phyloP scores from a whole-genome alignment of 23 tunicate species.

The Halocynthia roretzi region DNA sequence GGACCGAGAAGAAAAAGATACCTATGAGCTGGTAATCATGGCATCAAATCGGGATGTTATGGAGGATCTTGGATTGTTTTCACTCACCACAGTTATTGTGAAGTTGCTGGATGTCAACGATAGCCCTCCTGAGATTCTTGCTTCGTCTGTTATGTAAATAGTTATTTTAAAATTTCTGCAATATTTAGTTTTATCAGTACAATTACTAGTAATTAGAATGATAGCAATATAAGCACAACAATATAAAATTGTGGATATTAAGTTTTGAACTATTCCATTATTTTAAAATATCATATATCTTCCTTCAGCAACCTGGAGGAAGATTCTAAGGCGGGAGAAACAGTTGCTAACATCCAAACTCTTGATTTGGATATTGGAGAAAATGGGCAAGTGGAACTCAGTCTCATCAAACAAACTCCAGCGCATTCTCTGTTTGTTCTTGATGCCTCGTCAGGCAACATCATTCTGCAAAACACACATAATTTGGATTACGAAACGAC shows the following conservation, averaged over 20 bases:
- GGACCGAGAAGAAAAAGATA: slow-evolving; percentile 38
- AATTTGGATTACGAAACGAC: slow-evolving; percentile 15
- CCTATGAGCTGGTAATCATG: slow-evolving; percentile 38
- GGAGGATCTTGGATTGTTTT: slow-evolving; percentile 6
- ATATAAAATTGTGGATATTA: too few species aligned
- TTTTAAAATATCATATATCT: neutral
- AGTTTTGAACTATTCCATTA: too few species aligned
- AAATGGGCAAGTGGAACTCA: neutral
- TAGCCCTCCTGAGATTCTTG: slow-evolving; percentile 21
- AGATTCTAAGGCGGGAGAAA: slow-evolving; percentile 6
- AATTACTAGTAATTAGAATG: too few species aligned
- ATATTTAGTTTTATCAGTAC: too few species aligned
- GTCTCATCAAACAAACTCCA: slow-evolving; percentile 25
- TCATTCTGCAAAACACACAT: neutral
- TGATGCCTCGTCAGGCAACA: slow-evolving; percentile 18
- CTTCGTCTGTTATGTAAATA: too few species aligned
- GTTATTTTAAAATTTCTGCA: too few species aligned
- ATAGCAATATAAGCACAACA: too few species aligned
- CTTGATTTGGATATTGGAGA: slow-evolving; percentile 25
- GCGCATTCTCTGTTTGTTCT: slow-evolving; percentile 8
- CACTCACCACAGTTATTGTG: slow-evolving; percentile 27
- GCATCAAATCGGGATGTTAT: slow-evolving; percentile 41
- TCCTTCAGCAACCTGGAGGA: slow-evolving; percentile 18
- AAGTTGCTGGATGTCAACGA: slow-evolving; percentile 46
- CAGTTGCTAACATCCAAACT: slow-evolving; percentile 16